A percentile compares a stretch with the other conserved stretches of the same genome.
Evolutionary conservation across 2,113 vertebrate species (phyloP).

Genomic region (Spizaetus ornatus): DNA sequence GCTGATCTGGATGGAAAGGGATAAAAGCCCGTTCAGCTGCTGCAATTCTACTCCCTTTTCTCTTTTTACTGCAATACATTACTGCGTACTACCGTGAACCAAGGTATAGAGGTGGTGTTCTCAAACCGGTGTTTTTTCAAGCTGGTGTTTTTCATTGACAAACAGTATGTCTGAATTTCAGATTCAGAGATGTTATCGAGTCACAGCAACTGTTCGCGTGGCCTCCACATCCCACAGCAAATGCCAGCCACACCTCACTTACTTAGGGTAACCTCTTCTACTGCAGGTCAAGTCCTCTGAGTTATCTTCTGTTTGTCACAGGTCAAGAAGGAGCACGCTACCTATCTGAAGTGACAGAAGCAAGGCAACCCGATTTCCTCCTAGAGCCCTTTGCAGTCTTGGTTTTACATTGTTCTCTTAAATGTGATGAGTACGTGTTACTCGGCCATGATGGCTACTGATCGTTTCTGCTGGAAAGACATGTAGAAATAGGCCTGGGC

Average conservation of each 20-base stretch:
- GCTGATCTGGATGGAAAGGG: not conserved
- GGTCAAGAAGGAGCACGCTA: not conserved
- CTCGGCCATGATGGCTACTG: no score
- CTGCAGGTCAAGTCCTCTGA: no score
- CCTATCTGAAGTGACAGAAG: fast-evolving
- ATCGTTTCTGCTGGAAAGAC: not conserved
- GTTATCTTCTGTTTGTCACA: not conserved
- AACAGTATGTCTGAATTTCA: no score
- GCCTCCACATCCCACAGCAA: not conserved
- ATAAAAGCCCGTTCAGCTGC: not conserved
- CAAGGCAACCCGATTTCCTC: no score
- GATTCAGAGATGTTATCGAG: not conserved
- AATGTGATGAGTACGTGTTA: fast-evolving
- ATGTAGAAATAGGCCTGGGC: not conserved
- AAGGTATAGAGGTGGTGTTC: no score
- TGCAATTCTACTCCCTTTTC: not conserved
- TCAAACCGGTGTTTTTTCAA: not conserved
- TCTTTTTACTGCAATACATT: not conserved
- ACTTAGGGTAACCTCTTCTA: not conserved
- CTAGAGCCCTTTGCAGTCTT: not conserved
- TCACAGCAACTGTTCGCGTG: not conserved
- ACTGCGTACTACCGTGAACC: fast-evolving
- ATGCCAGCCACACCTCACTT: no score
- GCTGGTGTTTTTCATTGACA: not conserved
- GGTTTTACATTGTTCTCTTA: not conserved